These are phyloP conservation scores for Empidonax traillii DNA, from an alignment of 2,113 vertebrate genomes.

Conservation along the genomic window DNA sequence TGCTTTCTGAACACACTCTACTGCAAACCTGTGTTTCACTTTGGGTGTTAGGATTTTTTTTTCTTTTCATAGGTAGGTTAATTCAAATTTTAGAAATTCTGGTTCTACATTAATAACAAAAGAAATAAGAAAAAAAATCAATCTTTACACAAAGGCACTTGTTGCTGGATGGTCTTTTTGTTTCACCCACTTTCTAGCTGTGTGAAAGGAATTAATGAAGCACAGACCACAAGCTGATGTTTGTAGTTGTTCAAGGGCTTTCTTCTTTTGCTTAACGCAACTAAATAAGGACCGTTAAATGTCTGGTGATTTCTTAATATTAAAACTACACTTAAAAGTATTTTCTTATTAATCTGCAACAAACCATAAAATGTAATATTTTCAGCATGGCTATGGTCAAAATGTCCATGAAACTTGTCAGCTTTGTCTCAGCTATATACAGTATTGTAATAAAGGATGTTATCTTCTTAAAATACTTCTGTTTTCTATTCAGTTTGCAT, in stretches of 20 bases:
- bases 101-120: neutral
- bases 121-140: neutral
- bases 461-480: neutral
- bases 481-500: neutral
- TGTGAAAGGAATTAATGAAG: constrained; percentile 65
- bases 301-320: constrained; percentile 38
- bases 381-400: constrained; percentile 1
- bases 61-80: neutral
- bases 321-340: constrained; percentile 34
- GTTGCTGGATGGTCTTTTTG: constrained; percentile 29
- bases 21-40: neutral
- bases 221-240: constrained; percentile 43
- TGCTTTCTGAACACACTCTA: neutral
- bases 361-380: constrained; percentile 48
- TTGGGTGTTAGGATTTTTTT: neutral
- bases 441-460: neutral
- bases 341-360: constrained; percentile 57
- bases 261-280: neutral
- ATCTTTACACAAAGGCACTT: neutral
- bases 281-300: constrained; percentile 39
- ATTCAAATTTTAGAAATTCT: neutral
- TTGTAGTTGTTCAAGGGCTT: constrained; percentile 32
- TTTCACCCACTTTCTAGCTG: neutral
- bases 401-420: constrained; percentile 17
- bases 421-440: neutral